These are phyloP conservation scores for Lordiphosa clarofinis DNA, from an alignment of 1,140 invertebrate species.

Conservation along the genomic window DNA sequence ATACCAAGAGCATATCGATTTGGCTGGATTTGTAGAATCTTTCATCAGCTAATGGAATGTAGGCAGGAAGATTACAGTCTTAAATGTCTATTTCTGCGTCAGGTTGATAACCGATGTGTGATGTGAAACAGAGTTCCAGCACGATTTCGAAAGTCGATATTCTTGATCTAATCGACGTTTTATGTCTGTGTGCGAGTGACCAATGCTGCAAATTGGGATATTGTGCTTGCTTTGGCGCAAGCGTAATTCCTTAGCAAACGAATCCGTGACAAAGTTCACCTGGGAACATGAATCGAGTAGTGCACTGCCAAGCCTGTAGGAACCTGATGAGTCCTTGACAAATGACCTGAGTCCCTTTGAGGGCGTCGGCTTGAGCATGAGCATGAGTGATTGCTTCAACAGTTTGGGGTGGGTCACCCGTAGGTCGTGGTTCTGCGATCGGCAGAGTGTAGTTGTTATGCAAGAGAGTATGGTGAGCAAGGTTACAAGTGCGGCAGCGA, in stretches of 20 bases:
- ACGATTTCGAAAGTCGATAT: too few relatives aligned
- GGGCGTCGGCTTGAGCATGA: neutral
- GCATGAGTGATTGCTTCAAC: neutral
- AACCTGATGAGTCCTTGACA: neutral
- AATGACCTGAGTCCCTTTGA: neutral
- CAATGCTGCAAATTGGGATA: neutral
- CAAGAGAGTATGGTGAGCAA: neutral
- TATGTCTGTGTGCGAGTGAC: too few relatives aligned
- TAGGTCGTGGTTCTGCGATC: neutral
- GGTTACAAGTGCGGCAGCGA: neutral
- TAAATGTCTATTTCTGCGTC: too few relatives aligned
- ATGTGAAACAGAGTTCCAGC: too few relatives aligned
- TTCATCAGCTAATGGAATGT: too few relatives aligned
- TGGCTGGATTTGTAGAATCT: too few relatives aligned
- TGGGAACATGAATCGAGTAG: neutral
- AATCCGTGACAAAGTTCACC: too few relatives aligned
- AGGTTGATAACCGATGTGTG: too few relatives aligned
- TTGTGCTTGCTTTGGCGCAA: neutral
- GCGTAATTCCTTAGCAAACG: neutral
- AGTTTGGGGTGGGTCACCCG: neutral
- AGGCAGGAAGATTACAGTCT: too few relatives aligned
- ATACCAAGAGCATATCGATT: too few relatives aligned
- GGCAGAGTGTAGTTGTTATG: neutral
- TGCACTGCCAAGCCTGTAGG: neutral
- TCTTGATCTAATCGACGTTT: too few relatives aligned